Base-by-base conservation (phyloP, 2,888 invertebrate genomes). In the Lepidochitona cinerea region DNA sequence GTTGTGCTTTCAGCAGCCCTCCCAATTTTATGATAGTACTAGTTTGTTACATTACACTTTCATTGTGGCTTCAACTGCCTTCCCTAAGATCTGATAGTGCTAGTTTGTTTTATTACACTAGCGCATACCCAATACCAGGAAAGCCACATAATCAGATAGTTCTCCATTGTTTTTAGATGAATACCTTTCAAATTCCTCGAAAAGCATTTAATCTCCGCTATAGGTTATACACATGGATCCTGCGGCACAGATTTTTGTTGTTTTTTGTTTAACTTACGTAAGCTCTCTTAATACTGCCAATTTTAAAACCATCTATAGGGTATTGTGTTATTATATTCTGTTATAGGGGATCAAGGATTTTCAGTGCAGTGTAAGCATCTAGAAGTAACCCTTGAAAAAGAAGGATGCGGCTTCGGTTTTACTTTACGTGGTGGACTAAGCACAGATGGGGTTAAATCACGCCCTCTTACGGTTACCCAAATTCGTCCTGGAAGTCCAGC, bases 401-500 rank as follows among this genome's bases (percentile, higher is more conserved):
- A 94, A 80, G 95, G 95, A 4, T n/a, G 23, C 3, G 97, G 96
- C 66, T 93, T 97, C 76, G 98, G 98, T 0, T 94, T 98, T 80
- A 97, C 96, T 1, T 92, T 98, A 75, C 92, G 97, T 59, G 95
- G 95, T 7, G 97, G 97, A 5, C 94, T 94, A 70, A 93, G 94
- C 66, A 93, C 93, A 0, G 93, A 94, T 84, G 82, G 82, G 32
- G 78, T 79, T 32, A 91, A 91, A 76, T 88, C 89, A 41, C 93
- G 95, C 80, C 96, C 97, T 0, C 91, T 98, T 79, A 94, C 96
- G 5, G 95, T 98, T 49, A 97, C 97, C 0, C 95, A 96, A 85
- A 95, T 98, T 5, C 93, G 97, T 80, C 94, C 96, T 12, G 95
- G 96, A 71, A 96, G 97, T 0, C 95, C 97, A 0, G 97, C 97